Evolutionary conservation across 2,888 invertebrate genomes (phyloP).

Genomic region (Terebella lapidaria): DNA sequence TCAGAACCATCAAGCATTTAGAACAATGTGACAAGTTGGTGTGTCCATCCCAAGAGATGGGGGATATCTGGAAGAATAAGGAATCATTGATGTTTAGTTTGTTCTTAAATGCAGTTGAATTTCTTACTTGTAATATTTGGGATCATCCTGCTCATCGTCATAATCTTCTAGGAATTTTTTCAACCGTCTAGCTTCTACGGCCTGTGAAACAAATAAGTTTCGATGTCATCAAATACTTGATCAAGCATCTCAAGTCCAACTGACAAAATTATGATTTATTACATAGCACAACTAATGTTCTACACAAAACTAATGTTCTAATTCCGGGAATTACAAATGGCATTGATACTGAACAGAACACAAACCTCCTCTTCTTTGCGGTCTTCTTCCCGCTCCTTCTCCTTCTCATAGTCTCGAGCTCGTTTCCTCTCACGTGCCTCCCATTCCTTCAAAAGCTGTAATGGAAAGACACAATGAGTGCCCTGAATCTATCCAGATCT

Average conservation of each 20-base stretch:
- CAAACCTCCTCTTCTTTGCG: constrained; percentile 77
- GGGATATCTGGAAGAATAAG: too few species aligned
- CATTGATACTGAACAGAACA: too few species aligned
- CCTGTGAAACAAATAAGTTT: constrained; percentile 47
- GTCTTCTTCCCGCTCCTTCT: constrained; percentile 76
- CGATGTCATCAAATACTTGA: background rate
- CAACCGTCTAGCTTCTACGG: constrained; percentile 85
- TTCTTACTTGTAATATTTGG: constrained; percentile 86
- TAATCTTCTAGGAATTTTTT: constrained; percentile 99
- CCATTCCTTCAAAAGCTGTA: constrained; percentile 58
- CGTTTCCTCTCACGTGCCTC: constrained; percentile 53
- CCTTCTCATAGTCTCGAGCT: constrained; percentile 81
- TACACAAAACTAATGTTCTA: too few species aligned
- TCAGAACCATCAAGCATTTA: background rate
- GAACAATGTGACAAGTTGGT: too few species aligned
- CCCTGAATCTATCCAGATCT: too few species aligned
- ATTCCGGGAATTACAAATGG: too few species aligned
- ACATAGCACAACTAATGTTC: background rate
- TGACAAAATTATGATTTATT: background rate
- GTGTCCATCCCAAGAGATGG: too few species aligned
- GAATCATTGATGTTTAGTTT: background rate
- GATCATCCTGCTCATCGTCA: constrained; percentile 94
- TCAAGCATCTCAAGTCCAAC: background rate
- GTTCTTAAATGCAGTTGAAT: too few species aligned
- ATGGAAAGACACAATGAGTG: background rate